A percentile compares a stretch with the other conserved stretches of the same genome.
Evolutionary conservation across 1,140 invertebrate species (phyloP).

Genomic region (Phocides pigmalion): DNA sequence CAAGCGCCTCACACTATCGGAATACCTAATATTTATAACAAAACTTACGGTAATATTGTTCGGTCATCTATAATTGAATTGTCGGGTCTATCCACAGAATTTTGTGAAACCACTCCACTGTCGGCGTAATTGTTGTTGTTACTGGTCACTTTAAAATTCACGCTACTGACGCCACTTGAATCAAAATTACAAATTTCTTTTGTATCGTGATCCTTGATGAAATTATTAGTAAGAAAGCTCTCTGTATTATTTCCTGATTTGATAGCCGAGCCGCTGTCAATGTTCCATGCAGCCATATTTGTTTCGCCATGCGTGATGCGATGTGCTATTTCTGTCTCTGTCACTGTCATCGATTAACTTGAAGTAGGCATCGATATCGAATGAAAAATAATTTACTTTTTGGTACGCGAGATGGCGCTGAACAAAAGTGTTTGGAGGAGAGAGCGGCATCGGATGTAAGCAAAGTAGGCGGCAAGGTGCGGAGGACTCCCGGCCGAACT

Average conservation of each 20-base stretch:
- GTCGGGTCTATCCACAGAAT: slow-evolving; percentile 37
- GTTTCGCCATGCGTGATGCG: slow-evolving; percentile 32
- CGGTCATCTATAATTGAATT: slow-evolving; percentile 40
- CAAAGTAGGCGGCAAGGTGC: slow-evolving; percentile 59
- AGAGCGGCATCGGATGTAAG: slow-evolving; percentile 47
- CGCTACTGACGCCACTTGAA: slow-evolving; percentile 3
- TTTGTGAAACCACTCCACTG: slow-evolving; percentile 48
- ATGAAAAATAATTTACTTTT: slow-evolving; percentile 1
- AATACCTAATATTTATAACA: slow-evolving; percentile 3
- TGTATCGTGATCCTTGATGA: slow-evolving; percentile 14
- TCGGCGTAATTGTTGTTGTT: slow-evolving; percentile 33
- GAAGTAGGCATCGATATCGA: slow-evolving; percentile 11
- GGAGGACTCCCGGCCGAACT: slow-evolving; percentile 72
- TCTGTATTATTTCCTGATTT: slow-evolving; percentile 50
- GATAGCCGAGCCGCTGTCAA: slow-evolving; percentile 56
- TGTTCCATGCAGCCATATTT: slow-evolving; percentile 73
- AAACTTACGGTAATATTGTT: slow-evolving; percentile 53
- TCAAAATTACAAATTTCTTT: slow-evolving; percentile 10
- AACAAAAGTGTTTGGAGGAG: slow-evolving; percentile 38
- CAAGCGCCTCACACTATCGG: not conserved
- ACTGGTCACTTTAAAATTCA: slow-evolving; percentile 11
- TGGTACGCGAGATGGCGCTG: slow-evolving; percentile 46
- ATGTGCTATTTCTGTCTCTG: not conserved
- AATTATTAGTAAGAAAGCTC: slow-evolving; percentile 38
- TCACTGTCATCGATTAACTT: slow-evolving; percentile 21